phyloP scores from a whole-genome alignment of 2,888 invertebrate species.

The Zygogramma bicolorata region DNA sequence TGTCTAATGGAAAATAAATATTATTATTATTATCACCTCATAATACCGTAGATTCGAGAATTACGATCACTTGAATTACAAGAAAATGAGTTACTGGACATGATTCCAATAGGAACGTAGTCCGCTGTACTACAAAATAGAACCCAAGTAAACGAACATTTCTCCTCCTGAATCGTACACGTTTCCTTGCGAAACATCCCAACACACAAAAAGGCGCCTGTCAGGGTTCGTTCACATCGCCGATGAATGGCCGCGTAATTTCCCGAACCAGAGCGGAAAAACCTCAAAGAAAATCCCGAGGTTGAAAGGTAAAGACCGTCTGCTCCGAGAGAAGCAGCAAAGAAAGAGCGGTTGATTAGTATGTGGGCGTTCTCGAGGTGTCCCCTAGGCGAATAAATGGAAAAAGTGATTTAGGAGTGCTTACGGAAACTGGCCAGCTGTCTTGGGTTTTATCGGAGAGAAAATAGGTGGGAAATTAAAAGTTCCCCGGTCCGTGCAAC shows the following conservation, averaged over 20 bases:
- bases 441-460: conserved; percentile 18
- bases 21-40: too few species aligned
- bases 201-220: neutral
- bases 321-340: conserved; percentile 15
- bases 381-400: conserved; percentile 21
- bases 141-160: too few species aligned
- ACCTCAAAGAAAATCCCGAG: conserved; percentile 36
- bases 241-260: neutral
- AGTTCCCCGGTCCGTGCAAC: conserved; percentile 11
- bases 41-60: too few species aligned
- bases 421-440: conserved; percentile 18
- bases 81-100: too few species aligned
- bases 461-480: conserved; percentile 22
- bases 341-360: conserved; percentile 47
- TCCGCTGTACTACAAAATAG: too few species aligned
- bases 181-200: neutral
- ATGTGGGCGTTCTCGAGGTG: conserved; percentile 40
- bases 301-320: conserved; percentile 29
- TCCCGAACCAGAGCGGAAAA: conserved; percentile 24
- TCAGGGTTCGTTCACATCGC: neutral
- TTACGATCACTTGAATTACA: too few species aligned
- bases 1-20: too few species aligned
- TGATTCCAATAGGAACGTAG: too few species aligned
- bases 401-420: conserved; percentile 21
- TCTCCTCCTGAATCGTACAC: neutral